Base-by-base conservation (phyloP, 1,140 invertebrate genomes). In the Psix sp. region DNA sequence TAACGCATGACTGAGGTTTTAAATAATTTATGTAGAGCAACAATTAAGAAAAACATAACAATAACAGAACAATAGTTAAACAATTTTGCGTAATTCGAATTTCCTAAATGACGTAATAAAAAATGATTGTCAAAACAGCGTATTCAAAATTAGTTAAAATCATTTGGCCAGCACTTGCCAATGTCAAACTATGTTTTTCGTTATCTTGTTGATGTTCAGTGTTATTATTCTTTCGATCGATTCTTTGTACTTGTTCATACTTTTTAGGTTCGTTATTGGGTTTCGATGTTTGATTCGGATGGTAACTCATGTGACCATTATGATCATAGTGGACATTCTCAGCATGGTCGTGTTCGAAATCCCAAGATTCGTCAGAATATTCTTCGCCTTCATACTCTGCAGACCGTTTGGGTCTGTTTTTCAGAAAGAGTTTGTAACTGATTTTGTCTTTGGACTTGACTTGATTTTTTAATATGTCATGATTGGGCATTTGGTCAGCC, bases 401-500 rank as follows among this genome's bases (percentile, higher is more conserved):
- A 0, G 82, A 80, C 35, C 86, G 79, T 52, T 80, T 87, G 0
- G 72, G 52, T 59, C 86, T 80, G 9, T 56, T 38, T 2, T 77
- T 42, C 5, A 67, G 48, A 5, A 40, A 76, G 4, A 78, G 29
- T 16, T 39, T 79, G 0, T 29, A 16, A 18, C n/a, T 15, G 4
- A 4, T 6, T 3, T 60, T 43, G 24, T 39, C 13, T n/a, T 24
- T 38, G 4, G 33, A 13, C 33, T 11, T 35, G 2, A 11, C 5
- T 35, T 35, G 10, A 11, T 13, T 35, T 16, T 11, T 29, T 3
- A 20, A 3, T 20, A 63, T 42, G n/a, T 63, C 43, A 40, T 39
- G 21, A 83, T 78, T 46, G 80, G 77, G 3, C 79, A 89, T 83
- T 13, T 87, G 78, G 0, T 89, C 88, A 4, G 93, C 88, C 2